Evolutionary conservation across 2,888 invertebrate species (phyloP), one percentile per base, ranked within the genome.

Genomic region (Drosophila hamatofila): DNA sequence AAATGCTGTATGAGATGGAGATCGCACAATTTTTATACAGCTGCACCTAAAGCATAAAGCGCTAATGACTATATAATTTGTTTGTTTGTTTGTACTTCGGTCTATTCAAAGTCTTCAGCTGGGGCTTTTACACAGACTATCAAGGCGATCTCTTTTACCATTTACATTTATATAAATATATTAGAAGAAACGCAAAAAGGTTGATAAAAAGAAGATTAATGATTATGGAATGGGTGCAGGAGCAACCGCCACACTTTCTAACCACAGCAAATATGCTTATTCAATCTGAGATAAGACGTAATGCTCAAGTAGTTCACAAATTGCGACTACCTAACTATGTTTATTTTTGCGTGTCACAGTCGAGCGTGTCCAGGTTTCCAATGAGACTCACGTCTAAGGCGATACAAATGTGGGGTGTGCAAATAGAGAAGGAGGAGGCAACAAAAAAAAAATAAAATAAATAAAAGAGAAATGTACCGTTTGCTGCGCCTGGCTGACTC

Each of bases 211-310:
- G 6, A 46, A 56, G 46, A 37, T 54, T 44, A 42, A 27, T 48
- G 51, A 70, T 75, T 60, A 77, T 75, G 66, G 75, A 77, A 68
- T 64, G 68, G 44, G 48, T 41, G 37, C 69, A 64, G 61, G 46
- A 78, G 60, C 59, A 66, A 60, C 16, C 74, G 75, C 71, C 60
- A 86, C 89, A 84, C 83, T 84, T 84, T 84, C 83, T 88, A 84
- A 75, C 51, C 80, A 77, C 48, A 35, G 41, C 33, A 61, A 37
- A 37, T 70, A 51, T 54, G 76, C 84, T 84, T 84, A 84, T 88
- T 83, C 79, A 84, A 84, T 89, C 89, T 72, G 16, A 70, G 81
- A 84, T 83, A 84, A 84, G 87, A 88, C 87, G 89, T 84, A 84
- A 84, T 87, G 81, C 69, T 64, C 77, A 87, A 72, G 80, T 84